Conservation (phyloP, 2,888 invertebrate genomes). For the Clistopyga incitator region DNA sequence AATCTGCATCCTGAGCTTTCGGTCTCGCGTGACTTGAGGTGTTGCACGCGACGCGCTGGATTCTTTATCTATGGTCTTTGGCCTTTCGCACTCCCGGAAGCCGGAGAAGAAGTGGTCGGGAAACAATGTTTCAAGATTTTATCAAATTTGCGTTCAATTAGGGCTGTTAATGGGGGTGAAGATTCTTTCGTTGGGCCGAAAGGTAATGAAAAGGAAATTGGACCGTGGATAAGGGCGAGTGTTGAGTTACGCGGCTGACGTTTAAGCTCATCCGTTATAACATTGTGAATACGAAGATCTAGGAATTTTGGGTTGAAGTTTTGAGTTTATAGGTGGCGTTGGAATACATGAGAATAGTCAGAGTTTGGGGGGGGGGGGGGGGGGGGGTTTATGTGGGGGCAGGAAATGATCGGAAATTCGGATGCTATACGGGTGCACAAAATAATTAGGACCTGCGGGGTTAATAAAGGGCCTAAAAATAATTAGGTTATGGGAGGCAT, state of each 20-base stretch:
- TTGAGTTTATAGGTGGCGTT: no score
- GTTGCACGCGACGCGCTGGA: neutral
- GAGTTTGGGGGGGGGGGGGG: no score
- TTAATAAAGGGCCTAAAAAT: no score
- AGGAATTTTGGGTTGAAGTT: no score
- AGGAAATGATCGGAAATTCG: no score
- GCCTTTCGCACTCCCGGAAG: neutral
- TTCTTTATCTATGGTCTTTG: slow-evolving; percentile 4
- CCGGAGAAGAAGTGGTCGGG: neutral
- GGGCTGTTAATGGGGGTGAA: neutral
- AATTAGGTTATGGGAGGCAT: no score
- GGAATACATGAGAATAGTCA: no score
- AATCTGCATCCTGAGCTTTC: slow-evolving; percentile 20
- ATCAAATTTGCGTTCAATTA: neutral
- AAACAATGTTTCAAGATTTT: slow-evolving; percentile 4
- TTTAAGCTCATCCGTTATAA: no score
- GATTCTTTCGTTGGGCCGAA: neutral
- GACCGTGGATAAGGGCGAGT: neutral
- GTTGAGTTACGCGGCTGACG: neutral
- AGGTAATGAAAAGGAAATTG: neutral
- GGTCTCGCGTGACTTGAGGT: neutral
- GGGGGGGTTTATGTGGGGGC: no score
- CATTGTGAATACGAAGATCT: no score
- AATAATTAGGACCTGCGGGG: no score
- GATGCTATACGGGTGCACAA: no score